These are phyloP conservation scores for Drosophila azteca DNA, from an alignment of 1,140 invertebrate genomes.

Conservation along the genomic window DNA sequence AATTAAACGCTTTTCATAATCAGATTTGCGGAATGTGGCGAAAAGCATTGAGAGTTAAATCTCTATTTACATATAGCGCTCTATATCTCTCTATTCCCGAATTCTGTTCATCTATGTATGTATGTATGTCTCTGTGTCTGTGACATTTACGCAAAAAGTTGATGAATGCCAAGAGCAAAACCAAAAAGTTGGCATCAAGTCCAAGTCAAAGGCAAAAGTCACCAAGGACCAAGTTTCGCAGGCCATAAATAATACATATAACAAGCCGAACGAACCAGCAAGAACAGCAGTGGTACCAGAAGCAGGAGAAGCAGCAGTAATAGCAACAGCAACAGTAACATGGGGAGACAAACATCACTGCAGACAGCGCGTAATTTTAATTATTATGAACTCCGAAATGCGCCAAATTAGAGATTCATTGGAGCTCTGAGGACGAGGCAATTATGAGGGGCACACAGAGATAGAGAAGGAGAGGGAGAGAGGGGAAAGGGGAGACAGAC, in stretches of 20 bases:
- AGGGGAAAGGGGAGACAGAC: background rate
- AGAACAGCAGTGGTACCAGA: no score
- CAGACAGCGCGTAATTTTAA: slow-evolving; percentile 73
- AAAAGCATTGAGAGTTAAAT: slow-evolving; percentile 40
- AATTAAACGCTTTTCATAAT: slow-evolving; percentile 41
- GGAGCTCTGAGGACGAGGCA: slow-evolving; percentile 26
- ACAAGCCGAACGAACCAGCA: slow-evolving; percentile 46
- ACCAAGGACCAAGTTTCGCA: slow-evolving; percentile 55
- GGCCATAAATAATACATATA: slow-evolving; percentile 73
- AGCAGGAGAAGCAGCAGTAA: no score
- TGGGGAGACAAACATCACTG: slow-evolving; percentile 54
- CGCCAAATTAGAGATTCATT: slow-evolving; percentile 79
- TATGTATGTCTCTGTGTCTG: background rate
- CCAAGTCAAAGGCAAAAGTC: slow-evolving; percentile 69
- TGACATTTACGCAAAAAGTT: slow-evolving; percentile 59
- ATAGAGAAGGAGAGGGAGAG: slow-evolving; percentile 17
- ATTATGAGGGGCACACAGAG: slow-evolving; percentile 9
- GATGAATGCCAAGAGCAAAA: slow-evolving; percentile 70
- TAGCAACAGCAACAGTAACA: slow-evolving; percentile 8
- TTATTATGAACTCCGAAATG: slow-evolving; percentile 74
- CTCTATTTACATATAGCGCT: slow-evolving; percentile 15
- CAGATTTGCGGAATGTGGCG: slow-evolving; percentile 27
- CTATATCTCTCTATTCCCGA: background rate
- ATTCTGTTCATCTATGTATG: slow-evolving; percentile 5
- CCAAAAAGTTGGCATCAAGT: slow-evolving; percentile 70